Evolutionary conservation across 2,888 invertebrate genomes (phyloP).

Genomic region (Thyatira batis): DNA sequence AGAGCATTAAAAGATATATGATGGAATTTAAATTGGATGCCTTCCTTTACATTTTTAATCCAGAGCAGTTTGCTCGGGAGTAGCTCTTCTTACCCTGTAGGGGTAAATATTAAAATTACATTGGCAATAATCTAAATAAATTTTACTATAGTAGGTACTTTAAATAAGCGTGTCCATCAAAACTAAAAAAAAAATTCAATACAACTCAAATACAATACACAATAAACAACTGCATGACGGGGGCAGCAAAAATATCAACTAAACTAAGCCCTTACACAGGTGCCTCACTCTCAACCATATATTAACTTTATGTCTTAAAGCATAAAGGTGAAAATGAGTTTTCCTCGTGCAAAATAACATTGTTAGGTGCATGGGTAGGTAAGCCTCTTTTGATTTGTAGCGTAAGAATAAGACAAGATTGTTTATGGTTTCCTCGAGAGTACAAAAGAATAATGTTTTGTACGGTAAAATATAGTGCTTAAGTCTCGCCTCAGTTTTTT

Average conservation of each 20-base stretch:
- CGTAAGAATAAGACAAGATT: slow-evolving; percentile 58
- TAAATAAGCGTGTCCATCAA: background rate
- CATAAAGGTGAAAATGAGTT: slow-evolving; percentile 21
- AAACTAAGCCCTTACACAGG: slow-evolving; percentile 41
- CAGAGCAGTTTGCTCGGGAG: no score
- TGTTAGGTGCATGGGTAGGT: slow-evolving; percentile 43
- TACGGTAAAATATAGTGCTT: slow-evolving; percentile 25
- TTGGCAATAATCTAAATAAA: no score
- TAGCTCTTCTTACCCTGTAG: no score
- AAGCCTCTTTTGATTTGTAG: slow-evolving; percentile 73
- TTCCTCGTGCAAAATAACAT: slow-evolving; percentile 24
- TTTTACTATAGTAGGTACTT: no score
- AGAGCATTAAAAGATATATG: no score
- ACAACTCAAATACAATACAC: slow-evolving; percentile 54
- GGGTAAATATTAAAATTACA: no score
- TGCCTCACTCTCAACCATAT: slow-evolving; percentile 12
- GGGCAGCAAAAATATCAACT: slow-evolving; percentile 37
- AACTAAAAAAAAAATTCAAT: slow-evolving; percentile 30
- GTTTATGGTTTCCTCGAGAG: slow-evolving; percentile 70
- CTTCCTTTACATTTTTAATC: no score
- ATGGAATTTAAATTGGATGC: no score
- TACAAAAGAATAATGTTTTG: slow-evolving; percentile 53
- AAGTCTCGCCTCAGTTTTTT: background rate
- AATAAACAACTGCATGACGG: slow-evolving; percentile 63
- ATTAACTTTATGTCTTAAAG: slow-evolving; percentile 12